Percentiles rank a stretch among this genome's conserved stretches.
phyloP scores from a whole-genome alignment of 1,140 invertebrate genomes.

The Drosophila sturtevanti region DNA sequence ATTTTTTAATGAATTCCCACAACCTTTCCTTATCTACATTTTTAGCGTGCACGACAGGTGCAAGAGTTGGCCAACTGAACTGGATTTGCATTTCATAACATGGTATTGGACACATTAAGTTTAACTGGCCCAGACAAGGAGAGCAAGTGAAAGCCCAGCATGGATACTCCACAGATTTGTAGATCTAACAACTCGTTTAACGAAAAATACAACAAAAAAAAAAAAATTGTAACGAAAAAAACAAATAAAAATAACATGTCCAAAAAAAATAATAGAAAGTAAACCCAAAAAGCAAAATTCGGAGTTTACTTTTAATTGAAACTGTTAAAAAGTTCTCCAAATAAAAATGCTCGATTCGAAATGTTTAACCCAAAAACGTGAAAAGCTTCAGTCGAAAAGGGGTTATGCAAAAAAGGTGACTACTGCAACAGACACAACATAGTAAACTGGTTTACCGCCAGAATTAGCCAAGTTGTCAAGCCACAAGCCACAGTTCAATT shows the following conservation, averaged over 20 bases:
- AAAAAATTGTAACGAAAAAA: not conserved
- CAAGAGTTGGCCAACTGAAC: constrained; percentile 26
- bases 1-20: not conserved
- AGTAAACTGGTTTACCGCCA: constrained; percentile 69
- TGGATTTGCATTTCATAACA: constrained; percentile 52
- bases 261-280: constrained; percentile 43
- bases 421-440: constrained; percentile 36
- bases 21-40: not conserved
- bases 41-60: constrained; percentile 20
- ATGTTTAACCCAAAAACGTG: constrained; percentile 40
- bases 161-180: constrained; percentile 20
- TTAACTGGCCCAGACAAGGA: constrained; percentile 22
- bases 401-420: constrained; percentile 67
- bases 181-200: constrained; percentile 40
- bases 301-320: constrained; percentile 15
- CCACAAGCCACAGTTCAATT: constrained; percentile 38
- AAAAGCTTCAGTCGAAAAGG: constrained; percentile 51
- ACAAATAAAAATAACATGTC: constrained; percentile 26
- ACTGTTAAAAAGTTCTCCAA: constrained; percentile 48
- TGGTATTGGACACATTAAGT: constrained; percentile 24
- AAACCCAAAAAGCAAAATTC: not conserved
- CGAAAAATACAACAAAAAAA: not conserved
- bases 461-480: constrained; percentile 67
- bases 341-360: constrained; percentile 10
- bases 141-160: constrained; percentile 42